Percentiles rank a stretch among this genome's conserved stretches.
These are phyloP conservation scores for Dendrocopos noguchii DNA, from an alignment of 2,113 vertebrate species.

Conservation along the genomic window DNA sequence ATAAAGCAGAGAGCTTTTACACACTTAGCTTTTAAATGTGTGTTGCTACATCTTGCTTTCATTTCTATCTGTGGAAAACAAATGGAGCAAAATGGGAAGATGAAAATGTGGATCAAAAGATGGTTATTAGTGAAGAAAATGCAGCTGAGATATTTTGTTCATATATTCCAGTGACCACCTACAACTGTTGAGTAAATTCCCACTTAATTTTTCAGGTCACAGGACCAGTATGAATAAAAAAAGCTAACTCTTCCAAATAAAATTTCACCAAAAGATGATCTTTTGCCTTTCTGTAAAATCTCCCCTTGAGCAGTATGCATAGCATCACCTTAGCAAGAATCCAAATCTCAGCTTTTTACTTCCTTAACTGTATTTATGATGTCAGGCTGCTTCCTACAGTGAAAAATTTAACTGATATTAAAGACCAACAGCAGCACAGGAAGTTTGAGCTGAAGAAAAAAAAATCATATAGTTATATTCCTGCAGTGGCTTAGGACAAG, in stretches of 20 bases:
- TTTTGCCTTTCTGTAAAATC: background rate
- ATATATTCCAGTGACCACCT: background rate
- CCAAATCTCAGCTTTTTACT: accelerated
- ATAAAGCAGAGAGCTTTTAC: background rate
- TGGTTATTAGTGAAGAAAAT: background rate
- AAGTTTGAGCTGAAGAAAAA: background rate
- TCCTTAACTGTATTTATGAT: background rate
- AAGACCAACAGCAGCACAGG: background rate
- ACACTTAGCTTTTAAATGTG: background rate
- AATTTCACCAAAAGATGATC: background rate
- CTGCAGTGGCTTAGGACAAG: background rate
- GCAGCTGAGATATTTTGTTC: background rate
- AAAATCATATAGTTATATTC: background rate
- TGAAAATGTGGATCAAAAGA: background rate
- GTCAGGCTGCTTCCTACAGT: background rate
- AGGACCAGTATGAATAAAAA: background rate
- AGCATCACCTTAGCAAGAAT: background rate
- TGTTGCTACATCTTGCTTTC: background rate
- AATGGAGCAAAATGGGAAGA: background rate
- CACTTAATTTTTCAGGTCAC: background rate
- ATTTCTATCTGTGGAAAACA: background rate
- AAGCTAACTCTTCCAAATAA: background rate
- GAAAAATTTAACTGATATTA: background rate
- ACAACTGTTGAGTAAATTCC: background rate
- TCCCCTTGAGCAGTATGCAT: accelerated